Conservation (phyloP, 2,888 invertebrate species). For the Ophion obscuratus region DNA sequence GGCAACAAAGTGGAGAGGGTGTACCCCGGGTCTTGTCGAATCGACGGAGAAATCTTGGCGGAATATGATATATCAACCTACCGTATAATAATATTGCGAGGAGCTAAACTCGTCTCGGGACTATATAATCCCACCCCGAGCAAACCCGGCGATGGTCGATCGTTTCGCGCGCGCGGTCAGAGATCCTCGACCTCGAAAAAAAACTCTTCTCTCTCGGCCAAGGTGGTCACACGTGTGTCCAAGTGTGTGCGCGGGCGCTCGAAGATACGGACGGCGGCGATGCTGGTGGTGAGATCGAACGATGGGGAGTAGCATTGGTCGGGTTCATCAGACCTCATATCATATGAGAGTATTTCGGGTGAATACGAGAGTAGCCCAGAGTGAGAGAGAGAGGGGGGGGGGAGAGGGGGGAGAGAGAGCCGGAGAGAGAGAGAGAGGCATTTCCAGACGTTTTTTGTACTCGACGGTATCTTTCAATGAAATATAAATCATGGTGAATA, state of each 20-base stretch:
- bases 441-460: not conserved
- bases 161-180: slow-evolving; percentile 45
- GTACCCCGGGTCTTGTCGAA: slow-evolving; percentile 17
- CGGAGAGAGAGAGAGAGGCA: not conserved
- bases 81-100: slow-evolving; percentile 51
- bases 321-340: slow-evolving; percentile 25
- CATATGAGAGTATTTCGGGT: slow-evolving; percentile 13
- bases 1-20: slow-evolving; percentile 18
- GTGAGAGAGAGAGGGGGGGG: slow-evolving; percentile 1
- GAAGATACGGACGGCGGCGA: slow-evolving; percentile 28
- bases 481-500: not conserved
- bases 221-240: slow-evolving; percentile 42
- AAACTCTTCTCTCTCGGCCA: slow-evolving; percentile 43
- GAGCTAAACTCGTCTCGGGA: slow-evolving; percentile 47
- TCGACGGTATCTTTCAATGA: not conserved
- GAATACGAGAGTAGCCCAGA: slow-evolving; percentile 2
- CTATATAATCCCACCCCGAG: slow-evolving; percentile 45
- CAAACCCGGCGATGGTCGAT: slow-evolving; percentile 45
- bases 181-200: slow-evolving; percentile 54
- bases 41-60: slow-evolving; percentile 4
- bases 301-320: not conserved
- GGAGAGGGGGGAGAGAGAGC: not conserved
- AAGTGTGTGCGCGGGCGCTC: not conserved
- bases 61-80: slow-evolving; percentile 48
- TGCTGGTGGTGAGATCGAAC: slow-evolving; percentile 24